Base-by-base conservation (phyloP, 2,113 vertebrate genomes). In the Siniperca chuatsi region DNA sequence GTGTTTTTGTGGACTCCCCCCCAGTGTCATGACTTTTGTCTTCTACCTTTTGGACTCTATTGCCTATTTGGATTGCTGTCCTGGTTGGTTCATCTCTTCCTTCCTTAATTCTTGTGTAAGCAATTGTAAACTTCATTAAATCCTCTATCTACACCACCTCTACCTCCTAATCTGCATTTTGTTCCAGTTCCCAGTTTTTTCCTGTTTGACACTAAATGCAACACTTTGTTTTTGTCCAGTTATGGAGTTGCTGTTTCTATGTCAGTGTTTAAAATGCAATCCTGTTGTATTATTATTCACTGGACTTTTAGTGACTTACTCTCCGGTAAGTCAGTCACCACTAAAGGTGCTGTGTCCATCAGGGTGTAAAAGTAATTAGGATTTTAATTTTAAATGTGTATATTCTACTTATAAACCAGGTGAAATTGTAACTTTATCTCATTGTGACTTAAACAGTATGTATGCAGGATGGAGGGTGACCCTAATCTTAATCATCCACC, bases 381-480 rank as follows among this genome's bases (percentile, higher is more conserved):
- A 29, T 46, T 20, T 37, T 37, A 1, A 35, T 20, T 21, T 5
- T 12, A 13, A 21, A 0, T 8, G 1, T 69, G 8, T 12, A n/a
- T 23, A 15, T 67, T 21, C 5, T 50, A 4, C 21, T 16, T 13
- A 1, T 61, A 21, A 82, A 68, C 42, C 25, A 25, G 9, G 73
- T 44, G 23, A 57, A 13, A 73, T 18, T 35, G 21, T 29, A 6
- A 4, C 5, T 69, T 78, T 6, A 25, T 58, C 18, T 68, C 8
- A 35, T 2, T 64, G 48, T 60, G 37, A 58, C 8, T 64, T n/a
- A 20, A 40, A 25, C 35, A 20, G 13, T 10, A 13, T 70, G 57
- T 62, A 21, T 29, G 35, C 16, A 20, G 18, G 57, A n/a, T 68
- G 46, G 54, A 78, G 58, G 70, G 8, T 73, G 67, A 79, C 79